phyloP scores from a whole-genome alignment of 2,888 invertebrate species.

The Alitta virens region DNA sequence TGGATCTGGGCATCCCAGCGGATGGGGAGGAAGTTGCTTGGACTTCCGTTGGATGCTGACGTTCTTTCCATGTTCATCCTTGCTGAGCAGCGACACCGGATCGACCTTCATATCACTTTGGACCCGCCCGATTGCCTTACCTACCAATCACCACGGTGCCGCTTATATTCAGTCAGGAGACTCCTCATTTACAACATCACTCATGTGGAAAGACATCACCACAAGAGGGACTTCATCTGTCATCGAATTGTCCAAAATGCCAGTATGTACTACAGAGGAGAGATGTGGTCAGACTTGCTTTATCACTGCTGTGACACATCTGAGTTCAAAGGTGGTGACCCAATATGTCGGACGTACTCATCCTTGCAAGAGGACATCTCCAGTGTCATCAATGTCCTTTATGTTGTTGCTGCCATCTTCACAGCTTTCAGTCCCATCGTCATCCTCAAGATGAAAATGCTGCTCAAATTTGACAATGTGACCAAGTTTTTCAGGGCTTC shows the following conservation, averaged over 20 bases:
- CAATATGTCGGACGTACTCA: constrained; percentile 22
- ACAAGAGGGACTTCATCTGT: constrained; percentile 27
- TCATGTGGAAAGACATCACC: constrained; percentile 14
- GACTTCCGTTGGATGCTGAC: constrained; percentile 30
- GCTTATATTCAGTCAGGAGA: constrained; percentile 26
- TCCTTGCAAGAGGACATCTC: constrained; percentile 17
- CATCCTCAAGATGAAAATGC: constrained; percentile 26
- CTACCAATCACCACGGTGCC: constrained; percentile 27
- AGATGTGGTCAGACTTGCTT: constrained; percentile 19
- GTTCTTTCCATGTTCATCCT: constrained; percentile 32
- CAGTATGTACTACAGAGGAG: neutral
- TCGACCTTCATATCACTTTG: constrained; percentile 18
- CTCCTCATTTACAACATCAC: constrained; percentile 28
- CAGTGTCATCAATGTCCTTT: constrained; percentile 22
- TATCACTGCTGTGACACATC: constrained; percentile 30
- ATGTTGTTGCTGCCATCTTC: constrained; percentile 25
- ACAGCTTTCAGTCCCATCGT: constrained; percentile 31
- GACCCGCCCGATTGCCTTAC: constrained; percentile 25
- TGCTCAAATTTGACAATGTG: constrained; percentile 26
- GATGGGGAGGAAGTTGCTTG: constrained; percentile 28
- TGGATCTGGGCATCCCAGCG: constrained; percentile 30
- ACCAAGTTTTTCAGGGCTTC: constrained; percentile 35
- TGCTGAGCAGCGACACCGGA: constrained; percentile 13
- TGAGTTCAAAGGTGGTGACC: constrained; percentile 21
- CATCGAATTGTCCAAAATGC: constrained; percentile 26